Conservation (phyloP, 2,797 vertebrate genomes). For the Halcyon leucocephala region DNA sequence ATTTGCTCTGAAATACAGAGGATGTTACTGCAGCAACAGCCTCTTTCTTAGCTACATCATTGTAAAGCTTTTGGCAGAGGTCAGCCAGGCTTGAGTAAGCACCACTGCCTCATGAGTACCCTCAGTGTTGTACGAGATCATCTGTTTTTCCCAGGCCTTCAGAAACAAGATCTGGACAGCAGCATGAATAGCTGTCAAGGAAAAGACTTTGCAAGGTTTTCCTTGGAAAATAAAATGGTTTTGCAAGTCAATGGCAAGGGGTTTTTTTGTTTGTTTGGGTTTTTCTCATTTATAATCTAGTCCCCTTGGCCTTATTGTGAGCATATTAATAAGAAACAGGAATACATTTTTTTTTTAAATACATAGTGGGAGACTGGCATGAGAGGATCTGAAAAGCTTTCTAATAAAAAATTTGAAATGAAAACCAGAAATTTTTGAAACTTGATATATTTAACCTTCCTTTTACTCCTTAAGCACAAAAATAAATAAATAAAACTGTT, state of each 20-base stretch:
- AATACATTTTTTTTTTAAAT: background rate
- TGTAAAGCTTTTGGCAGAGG: background rate
- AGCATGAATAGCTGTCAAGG: background rate
- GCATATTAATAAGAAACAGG: background rate
- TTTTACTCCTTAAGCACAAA: background rate
- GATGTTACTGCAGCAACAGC: background rate
- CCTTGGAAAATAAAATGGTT: background rate
- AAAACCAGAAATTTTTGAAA: background rate
- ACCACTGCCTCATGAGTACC: background rate
- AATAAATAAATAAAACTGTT: no score
- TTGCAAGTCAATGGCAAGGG: background rate
- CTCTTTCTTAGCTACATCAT: background rate
- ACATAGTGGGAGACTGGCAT: accelerated
- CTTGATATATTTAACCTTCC: background rate
- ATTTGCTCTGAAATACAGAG: background rate
- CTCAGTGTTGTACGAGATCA: background rate
- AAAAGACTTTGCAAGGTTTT: background rate
- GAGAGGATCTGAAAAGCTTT: background rate
- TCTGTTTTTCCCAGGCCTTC: background rate
- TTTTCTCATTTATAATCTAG: background rate
- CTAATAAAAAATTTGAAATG: background rate
- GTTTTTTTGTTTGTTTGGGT: background rate
- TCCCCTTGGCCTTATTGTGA: background rate
- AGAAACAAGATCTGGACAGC: background rate
- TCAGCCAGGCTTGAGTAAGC: background rate